Conservation (phyloP, 2,797 vertebrate species). For the Coregonus sp. region DNA sequence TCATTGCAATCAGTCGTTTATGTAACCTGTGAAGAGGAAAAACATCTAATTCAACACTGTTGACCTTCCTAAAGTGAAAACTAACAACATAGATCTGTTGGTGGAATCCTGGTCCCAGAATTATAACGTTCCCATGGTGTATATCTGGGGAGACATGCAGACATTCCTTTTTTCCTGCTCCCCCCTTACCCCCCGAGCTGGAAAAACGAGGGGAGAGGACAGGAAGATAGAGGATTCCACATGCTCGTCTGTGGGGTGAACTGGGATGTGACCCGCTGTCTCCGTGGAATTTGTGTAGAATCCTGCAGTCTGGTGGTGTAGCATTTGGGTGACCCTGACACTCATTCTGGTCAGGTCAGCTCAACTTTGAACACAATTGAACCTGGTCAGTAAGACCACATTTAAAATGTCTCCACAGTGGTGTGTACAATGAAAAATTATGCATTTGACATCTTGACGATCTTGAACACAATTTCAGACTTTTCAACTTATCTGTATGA, state of each 20-base stretch:
- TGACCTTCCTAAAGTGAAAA: conserved; percentile 1
- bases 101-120: conserved; percentile 23
- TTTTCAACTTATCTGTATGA: background rate
- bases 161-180: conserved; percentile 56
- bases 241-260: conserved; percentile 41
- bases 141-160: conserved; percentile 51
- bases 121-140: conserved; percentile 41
- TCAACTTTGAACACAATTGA: background rate
- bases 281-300: background rate
- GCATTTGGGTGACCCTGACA: background rate
- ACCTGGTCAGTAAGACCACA: background rate
- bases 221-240: conserved; percentile 61
- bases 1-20: too few relatives aligned
- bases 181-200: conserved; percentile 53
- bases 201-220: conserved; percentile 30
- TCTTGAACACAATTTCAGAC: background rate
- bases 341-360: background rate
- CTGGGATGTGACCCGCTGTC: background rate
- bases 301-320: background rate
- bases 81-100: conserved; percentile 8
- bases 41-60: too few relatives aligned
- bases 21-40: too few relatives aligned
- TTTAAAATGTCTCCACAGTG: background rate
- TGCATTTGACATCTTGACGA: too few relatives aligned
- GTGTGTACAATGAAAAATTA: background rate